These are phyloP conservation scores for Macropis europaea DNA, from an alignment of 2,888 invertebrate genomes.

Conservation along the genomic window DNA sequence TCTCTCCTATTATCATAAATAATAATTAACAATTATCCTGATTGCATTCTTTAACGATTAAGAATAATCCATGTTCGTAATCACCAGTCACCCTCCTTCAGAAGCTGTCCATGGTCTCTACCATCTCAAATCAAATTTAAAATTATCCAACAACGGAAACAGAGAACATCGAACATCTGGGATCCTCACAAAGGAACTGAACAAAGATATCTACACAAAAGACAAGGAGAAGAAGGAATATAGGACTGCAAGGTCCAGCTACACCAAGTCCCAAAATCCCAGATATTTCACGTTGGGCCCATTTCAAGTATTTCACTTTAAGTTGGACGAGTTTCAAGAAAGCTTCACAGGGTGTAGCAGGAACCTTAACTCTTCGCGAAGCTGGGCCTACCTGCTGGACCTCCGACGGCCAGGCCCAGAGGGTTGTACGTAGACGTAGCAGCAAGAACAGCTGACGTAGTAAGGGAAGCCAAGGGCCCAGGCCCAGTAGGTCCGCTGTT, in stretches of 20 bases:
- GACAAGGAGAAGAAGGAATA: constrained; percentile 46
- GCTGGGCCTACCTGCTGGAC: constrained; percentile 87
- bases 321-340: constrained; percentile 43
- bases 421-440: constrained; percentile 89
- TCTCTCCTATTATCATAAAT: too few species aligned
- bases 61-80: too few species aligned
- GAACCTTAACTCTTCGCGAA: constrained; percentile 78
- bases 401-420: constrained; percentile 90
- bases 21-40: too few species aligned
- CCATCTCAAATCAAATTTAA: too few species aligned
- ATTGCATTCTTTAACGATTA: too few species aligned
- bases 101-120: too few species aligned
- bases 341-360: constrained; percentile 78
- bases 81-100: too few species aligned
- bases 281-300: too few species aligned
- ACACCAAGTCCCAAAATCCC: constrained; percentile 78
- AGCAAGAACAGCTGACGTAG: constrained; percentile 77
- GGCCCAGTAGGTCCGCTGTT: constrained; percentile 82
- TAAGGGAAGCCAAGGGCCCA: constrained; percentile 77
- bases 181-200: constrained; percentile 55
- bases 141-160: too few species aligned
- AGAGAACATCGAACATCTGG: too few species aligned
- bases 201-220: constrained; percentile 63
- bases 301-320: constrained; percentile 30
- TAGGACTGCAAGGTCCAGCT: constrained; percentile 78